phyloP scores from a whole-genome alignment of 2,113 vertebrate genomes.

The Buteo buteo region DNA sequence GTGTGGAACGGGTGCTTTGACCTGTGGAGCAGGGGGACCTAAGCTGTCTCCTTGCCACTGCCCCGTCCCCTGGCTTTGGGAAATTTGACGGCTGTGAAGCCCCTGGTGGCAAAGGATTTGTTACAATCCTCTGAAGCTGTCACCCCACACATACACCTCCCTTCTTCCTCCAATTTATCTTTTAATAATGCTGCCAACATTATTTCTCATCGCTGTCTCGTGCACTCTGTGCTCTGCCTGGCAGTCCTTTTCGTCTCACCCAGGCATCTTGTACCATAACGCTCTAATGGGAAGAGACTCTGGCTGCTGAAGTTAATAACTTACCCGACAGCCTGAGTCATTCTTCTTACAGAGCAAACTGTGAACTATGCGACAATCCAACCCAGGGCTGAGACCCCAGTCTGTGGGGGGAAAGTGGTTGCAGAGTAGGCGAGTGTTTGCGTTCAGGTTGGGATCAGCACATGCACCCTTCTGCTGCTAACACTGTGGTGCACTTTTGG shows the following conservation, averaged over 20 bases:
- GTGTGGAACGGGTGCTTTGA: neutral
- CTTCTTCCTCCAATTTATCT: neutral
- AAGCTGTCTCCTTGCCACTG: neutral
- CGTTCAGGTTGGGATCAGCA: neutral
- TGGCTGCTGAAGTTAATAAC: neutral
- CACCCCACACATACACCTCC: neutral
- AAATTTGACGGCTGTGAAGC: neutral
- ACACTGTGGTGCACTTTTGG: fast-evolving
- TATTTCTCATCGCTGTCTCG: neutral
- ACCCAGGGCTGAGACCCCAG: neutral
- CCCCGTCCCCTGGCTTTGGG: neutral
- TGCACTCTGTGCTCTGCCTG: neutral
- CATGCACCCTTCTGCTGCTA: neutral
- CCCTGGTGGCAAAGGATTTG: neutral
- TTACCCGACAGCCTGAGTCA: neutral
- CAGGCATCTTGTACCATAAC: neutral
- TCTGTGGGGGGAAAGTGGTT: neutral
- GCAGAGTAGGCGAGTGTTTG: fast-evolving
- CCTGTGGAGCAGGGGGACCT: neutral
- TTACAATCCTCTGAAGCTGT: neutral
- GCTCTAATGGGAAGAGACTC: slow-evolving; percentile 14
- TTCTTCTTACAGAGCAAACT: neutral
- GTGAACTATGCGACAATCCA: neutral
- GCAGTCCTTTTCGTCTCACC: neutral
- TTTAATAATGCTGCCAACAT: neutral